Evolutionary conservation across 2,113 vertebrate species (phyloP), one percentile per base, ranked within the genome.

Genomic region (Dicaeum eximium): DNA sequence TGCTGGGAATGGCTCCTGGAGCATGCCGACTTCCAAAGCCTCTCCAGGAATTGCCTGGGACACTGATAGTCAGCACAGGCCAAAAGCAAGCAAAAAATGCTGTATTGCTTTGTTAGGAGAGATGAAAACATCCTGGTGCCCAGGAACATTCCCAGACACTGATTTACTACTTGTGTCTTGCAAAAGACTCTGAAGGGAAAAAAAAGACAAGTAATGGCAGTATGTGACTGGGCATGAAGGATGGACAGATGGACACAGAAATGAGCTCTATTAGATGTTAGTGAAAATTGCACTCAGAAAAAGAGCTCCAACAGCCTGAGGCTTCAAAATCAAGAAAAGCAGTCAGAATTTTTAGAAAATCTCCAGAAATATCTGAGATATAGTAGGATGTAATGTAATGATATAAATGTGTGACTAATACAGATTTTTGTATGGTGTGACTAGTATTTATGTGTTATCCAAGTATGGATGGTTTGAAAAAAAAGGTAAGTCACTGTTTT

Each of bases 1-100:
- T 93, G 90, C 95, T 95, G 92, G 93, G 95, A 94, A 82, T 3
- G 5, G 66, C 82, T 96, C 95, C 90, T 88, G 92, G 88, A 96
- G 92, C 88, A 58, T 37, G 95, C 92, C 0, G 30, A 12, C 85
- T 95, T 97, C 93, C 95, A 94, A 85, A 90, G 82, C 42, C 71
- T 92, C 71, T 87, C 88, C 79, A 96, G 86, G 90, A 93, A 74
- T 44, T 95, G 88, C 67, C 90, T 93, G 71, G 90, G 92, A 95
- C 67, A 71, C 64, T 31, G 67, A 56, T 9, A 92, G 88, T 69
- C 85, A 92, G 71, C 60, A 66, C 54, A 73, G 58, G 88, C 86
- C 90, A 83, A 58, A 83, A 77, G 58, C 20, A 2, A 47, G 54
- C 82, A 83, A 45, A 67, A 85, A 90, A 93, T 30, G 24, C 82